Evolutionary conservation across 2,888 invertebrate genomes (phyloP).

Genomic region (Cylindroiulus punctatus): DNA sequence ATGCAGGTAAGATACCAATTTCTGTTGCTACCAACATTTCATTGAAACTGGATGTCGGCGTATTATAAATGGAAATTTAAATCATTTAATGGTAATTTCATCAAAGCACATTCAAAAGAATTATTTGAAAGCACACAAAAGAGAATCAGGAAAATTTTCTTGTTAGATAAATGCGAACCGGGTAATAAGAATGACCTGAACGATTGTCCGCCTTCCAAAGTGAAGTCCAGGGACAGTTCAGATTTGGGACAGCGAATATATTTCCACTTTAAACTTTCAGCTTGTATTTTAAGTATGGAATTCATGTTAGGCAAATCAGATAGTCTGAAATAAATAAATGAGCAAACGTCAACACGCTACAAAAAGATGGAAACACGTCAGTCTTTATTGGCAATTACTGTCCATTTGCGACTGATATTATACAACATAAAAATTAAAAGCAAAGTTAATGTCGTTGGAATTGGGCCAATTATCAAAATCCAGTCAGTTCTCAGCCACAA

Average conservation of each 20-base stretch:
- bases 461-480: conserved; percentile 5
- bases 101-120: too few relatives aligned
- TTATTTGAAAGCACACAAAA: too few relatives aligned
- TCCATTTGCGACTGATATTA: not conserved
- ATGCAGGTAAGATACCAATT: too few relatives aligned
- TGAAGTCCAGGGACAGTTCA: conserved; percentile 51
- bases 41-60: too few relatives aligned
- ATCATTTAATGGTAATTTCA: too few relatives aligned
- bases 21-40: too few relatives aligned
- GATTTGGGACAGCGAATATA: not conserved
- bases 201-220: conserved; percentile 50
- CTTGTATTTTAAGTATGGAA: not conserved
- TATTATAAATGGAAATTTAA: too few relatives aligned
- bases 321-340: not conserved
- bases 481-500: not conserved
- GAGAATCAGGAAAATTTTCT: too few relatives aligned
- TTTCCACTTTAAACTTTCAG: not conserved
- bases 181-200: conserved; percentile 44
- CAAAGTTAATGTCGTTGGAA: not conserved
- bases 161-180: too few relatives aligned
- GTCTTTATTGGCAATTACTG: not conserved
- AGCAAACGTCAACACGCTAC: not conserved
- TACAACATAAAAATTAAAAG: not conserved
- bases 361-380: not conserved
- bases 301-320: not conserved